A percentile compares a stretch with the other conserved stretches of the same genome.
Conservation (phyloP, 2,888 invertebrate species). For the Drosophila subquinaria region DNA sequence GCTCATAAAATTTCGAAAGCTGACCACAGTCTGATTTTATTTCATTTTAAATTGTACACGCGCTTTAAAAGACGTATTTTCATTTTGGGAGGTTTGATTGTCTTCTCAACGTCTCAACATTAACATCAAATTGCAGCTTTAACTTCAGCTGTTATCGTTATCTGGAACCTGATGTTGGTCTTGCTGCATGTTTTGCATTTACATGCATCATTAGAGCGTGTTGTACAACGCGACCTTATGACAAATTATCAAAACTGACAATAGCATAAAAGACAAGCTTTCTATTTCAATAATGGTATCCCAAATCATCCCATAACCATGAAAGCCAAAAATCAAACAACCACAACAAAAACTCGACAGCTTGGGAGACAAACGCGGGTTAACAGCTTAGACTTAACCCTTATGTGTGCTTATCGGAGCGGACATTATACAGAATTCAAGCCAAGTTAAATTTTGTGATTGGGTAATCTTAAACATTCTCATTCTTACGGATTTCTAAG, state of each 20-base stretch:
- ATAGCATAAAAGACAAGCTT: conserved; percentile 64
- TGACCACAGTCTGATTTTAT: conserved; percentile 70
- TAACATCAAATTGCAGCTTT: conserved; percentile 7
- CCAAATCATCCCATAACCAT: conserved; percentile 46
- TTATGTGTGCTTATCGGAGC: neutral
- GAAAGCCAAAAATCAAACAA: conserved; percentile 30
- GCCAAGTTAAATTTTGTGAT: neutral
- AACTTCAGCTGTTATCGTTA: conserved; percentile 10
- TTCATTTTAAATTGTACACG: conserved; percentile 73
- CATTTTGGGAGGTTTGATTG: conserved; percentile 21
- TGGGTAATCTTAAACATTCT: too few relatives aligned
- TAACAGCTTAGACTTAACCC: conserved; percentile 55
- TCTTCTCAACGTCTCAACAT: conserved; percentile 5
- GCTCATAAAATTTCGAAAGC: conserved; percentile 80
- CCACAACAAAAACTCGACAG: conserved; percentile 30
- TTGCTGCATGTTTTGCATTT: conserved; percentile 62
- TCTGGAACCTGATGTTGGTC: conserved; percentile 2
- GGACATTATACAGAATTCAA: neutral
- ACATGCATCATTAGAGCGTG: conserved; percentile 74
- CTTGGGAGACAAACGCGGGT: conserved; percentile 31
- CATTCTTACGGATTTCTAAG: too few relatives aligned
- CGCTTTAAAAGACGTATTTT: conserved; percentile 54
- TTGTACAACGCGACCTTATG: conserved; percentile 61
- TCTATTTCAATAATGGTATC: conserved; percentile 66
- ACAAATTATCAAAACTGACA: conserved; percentile 70